phyloP scores from a whole-genome alignment of 2,888 invertebrate genomes.

The Catocala sponsa region DNA sequence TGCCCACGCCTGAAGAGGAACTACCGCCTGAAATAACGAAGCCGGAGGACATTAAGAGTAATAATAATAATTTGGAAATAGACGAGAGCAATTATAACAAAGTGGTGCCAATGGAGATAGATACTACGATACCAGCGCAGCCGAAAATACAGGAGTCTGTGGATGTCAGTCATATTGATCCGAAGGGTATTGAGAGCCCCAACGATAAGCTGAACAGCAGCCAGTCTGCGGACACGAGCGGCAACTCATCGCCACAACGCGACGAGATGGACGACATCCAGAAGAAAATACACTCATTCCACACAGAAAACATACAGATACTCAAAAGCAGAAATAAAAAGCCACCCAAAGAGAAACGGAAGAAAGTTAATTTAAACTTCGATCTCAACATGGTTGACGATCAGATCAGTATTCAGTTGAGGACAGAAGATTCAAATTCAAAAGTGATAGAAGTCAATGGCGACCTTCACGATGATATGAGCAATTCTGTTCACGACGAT shows the following conservation, averaged over 20 bases:
- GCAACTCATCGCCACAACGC: conserved; percentile 82
- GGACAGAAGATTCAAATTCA: conserved; percentile 69
- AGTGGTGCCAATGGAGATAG: conserved; percentile 82
- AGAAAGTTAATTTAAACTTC: conserved; percentile 86
- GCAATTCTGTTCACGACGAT: conserved; percentile 64
- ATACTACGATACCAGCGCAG: conserved; percentile 73
- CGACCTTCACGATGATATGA: conserved; percentile 72
- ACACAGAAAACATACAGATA: conserved; percentile 89
- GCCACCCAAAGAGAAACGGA: conserved; percentile 84
- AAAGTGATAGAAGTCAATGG: conserved; percentile 73
- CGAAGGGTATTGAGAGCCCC: conserved; percentile 73
- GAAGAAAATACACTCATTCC: conserved; percentile 89
- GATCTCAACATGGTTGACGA: conserved; percentile 86
- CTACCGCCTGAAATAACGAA: conserved; percentile 69
- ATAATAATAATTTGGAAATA: conserved; percentile 76
- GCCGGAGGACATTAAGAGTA: conserved; percentile 67
- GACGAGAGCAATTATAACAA: conserved; percentile 78
- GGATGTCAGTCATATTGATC: conserved; percentile 60
- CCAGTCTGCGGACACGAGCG: conserved; percentile 82
- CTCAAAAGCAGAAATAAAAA: conserved; percentile 89
- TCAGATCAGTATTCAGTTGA: conserved; percentile 83
- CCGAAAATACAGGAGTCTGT: conserved; percentile 74
- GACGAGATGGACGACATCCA: conserved; percentile 89
- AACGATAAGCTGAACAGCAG: conserved; percentile 76
- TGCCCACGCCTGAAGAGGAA: conserved; percentile 79